A percentile compares a stretch with the other conserved stretches of the same genome.
Conservation (phyloP, 30 jellyfish, hydroid and myxozoan species). For the Mastigias papua region DNA sequence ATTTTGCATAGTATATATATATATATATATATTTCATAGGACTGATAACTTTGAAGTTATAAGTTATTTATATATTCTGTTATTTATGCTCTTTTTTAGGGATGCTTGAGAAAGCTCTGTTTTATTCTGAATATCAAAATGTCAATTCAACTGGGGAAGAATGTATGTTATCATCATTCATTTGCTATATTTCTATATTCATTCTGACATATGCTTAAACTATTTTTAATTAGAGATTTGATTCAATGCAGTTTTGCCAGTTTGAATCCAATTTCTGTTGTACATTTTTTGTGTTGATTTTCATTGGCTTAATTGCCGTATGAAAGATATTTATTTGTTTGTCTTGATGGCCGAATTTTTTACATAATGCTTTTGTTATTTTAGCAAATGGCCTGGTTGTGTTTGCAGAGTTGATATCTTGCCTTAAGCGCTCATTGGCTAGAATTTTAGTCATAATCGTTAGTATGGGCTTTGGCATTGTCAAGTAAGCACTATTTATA, state of each 20-base stretch:
- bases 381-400: conserved; percentile 84
- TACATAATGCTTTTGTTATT: background rate
- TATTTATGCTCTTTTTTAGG: conserved; percentile 43
- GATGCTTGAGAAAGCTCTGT: conserved; percentile 91
- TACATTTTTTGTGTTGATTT: too few species aligned
- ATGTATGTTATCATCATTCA: conserved; percentile 32
- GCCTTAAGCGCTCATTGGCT: conserved; percentile 85
- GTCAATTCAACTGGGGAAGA: conserved; percentile 81
- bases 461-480: conserved; percentile 96
- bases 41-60: too few species aligned
- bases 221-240: too few species aligned
- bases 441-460: conserved; percentile 91
- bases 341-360: too few species aligned
- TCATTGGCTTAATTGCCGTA: too few species aligned
- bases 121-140: conserved; percentile 83
- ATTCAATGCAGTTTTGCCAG: too few species aligned
- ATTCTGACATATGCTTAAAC: too few species aligned
- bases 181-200: background rate
- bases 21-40: too few species aligned
- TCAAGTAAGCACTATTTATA: conserved; percentile 70
- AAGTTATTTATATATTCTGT: background rate
- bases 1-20: too few species aligned
- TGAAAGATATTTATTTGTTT: too few species aligned
- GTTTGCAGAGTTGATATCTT: conserved; percentile 87
- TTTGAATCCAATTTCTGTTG: too few species aligned